These are phyloP conservation scores for Prunella himalayana DNA, from an alignment of 2,113 vertebrate species.

Conservation along the genomic window DNA sequence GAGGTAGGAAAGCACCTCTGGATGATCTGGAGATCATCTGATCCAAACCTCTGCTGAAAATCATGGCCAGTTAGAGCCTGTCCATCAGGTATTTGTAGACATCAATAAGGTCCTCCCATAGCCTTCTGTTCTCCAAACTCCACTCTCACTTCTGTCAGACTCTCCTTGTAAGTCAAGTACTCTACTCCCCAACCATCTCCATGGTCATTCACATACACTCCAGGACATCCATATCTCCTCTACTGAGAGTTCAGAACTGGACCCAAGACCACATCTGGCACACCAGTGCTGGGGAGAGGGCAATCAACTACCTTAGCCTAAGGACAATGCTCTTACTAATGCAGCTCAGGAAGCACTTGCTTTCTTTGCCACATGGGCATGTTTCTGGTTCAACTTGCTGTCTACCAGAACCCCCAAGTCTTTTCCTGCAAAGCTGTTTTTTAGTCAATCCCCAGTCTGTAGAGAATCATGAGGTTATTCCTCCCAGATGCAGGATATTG, in stretches of 20 bases:
- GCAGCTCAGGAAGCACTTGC: neutral
- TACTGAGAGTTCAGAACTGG: neutral
- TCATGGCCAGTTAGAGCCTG: neutral
- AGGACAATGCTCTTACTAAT: neutral
- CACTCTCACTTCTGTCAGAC: neutral
- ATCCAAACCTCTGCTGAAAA: neutral
- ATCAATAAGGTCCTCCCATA: neutral
- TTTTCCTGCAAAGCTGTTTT: neutral
- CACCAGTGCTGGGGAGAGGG: neutral
- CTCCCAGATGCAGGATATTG: neutral
- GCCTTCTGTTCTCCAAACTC: neutral
- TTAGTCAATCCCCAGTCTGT: neutral
- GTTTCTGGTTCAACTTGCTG: neutral
- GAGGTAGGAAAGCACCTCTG: neutral
- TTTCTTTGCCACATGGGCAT: neutral
- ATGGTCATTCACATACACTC: neutral
- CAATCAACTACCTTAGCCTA: neutral
- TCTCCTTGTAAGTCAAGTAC: neutral
- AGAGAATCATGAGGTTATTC: neutral
- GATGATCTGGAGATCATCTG: neutral
- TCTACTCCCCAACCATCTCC: neutral
- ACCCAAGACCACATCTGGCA: neutral
- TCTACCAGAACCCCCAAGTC: neutral
- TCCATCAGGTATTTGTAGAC: neutral
- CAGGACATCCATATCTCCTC: neutral